Evolutionary conservation across 2,888 invertebrate genomes (phyloP).

Genomic region (Acanthosepion esculentum): DNA sequence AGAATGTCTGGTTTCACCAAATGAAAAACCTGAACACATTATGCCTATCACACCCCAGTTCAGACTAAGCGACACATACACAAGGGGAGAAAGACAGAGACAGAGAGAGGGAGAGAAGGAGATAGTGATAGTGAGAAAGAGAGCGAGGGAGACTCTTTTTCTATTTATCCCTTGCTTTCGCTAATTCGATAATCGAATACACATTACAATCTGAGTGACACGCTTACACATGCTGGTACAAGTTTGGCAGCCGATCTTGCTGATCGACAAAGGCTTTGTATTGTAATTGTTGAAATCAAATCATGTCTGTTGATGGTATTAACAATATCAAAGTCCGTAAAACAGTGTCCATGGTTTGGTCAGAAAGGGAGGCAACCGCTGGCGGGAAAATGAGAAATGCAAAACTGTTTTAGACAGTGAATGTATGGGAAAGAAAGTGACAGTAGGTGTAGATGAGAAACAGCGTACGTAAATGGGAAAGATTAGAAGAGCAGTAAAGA

Average conservation of each 20-base stretch:
- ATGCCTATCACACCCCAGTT: too few relatives aligned
- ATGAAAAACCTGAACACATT: too few relatives aligned
- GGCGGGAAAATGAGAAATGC: background rate
- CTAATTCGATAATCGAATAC: background rate
- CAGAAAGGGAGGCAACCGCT: background rate
- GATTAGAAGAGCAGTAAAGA: too few relatives aligned
- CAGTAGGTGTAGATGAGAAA: background rate
- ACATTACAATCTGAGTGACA: background rate
- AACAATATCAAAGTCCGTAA: slow-evolving; percentile 8
- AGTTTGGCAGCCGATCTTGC: background rate
- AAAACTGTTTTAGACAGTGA: background rate
- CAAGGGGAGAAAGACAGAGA: background rate
- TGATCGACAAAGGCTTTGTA: background rate
- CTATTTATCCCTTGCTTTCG: background rate
- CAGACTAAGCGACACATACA: too few relatives aligned
- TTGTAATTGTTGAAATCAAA: slow-evolving; percentile 33
- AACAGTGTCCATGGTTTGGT: background rate
- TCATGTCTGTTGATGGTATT: slow-evolving; percentile 22
- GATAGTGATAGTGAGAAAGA: background rate
- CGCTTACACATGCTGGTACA: background rate
- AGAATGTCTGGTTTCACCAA: too few relatives aligned
- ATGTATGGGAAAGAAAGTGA: background rate
- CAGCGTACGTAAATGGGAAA: background rate
- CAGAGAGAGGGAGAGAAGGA: background rate
- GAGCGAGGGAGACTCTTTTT: background rate